A percentile compares a stretch with the other conserved stretches of the same genome.
These are phyloP conservation scores for Drosophila paranaensis DNA, from an alignment of 2,888 invertebrate species.

Conservation along the genomic window DNA sequence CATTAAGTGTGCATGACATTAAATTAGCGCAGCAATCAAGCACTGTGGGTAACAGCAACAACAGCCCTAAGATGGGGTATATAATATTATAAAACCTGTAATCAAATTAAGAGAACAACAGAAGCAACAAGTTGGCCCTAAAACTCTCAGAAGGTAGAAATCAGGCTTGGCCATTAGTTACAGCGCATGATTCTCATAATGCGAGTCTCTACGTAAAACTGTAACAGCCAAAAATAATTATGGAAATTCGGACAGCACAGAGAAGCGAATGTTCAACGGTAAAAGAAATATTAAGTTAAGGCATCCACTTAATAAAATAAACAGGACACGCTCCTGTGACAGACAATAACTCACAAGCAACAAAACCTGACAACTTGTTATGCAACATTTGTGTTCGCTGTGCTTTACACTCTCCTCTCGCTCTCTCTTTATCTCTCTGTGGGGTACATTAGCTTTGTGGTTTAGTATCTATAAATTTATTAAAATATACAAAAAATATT, in stretches of 20 bases:
- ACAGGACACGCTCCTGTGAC: conserved; percentile 57
- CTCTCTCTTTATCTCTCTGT: background rate
- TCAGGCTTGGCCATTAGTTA: conserved; percentile 66
- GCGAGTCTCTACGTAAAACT: background rate
- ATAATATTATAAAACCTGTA: conserved; percentile 57
- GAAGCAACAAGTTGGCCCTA: conserved; percentile 20
- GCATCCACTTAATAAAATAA: conserved; percentile 38
- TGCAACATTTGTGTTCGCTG: conserved; percentile 36
- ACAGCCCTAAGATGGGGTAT: conserved; percentile 6
- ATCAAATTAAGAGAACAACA: conserved; percentile 69
- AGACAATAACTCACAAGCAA: conserved; percentile 52
- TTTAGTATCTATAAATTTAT: background rate
- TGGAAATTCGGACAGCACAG: conserved; percentile 21
- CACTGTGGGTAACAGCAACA: conserved; percentile 14
- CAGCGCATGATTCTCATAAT: conserved; percentile 62
- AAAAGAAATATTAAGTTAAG: conserved; percentile 29
- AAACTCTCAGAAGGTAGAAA: conserved; percentile 33
- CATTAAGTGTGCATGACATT: conserved; percentile 70
- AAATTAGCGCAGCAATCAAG: conserved; percentile 73
- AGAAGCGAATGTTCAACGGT: conserved; percentile 36
- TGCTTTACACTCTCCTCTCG: conserved; percentile 7
- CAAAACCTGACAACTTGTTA: conserved; percentile 48
- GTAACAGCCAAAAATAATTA: conserved; percentile 32
- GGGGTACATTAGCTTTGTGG: background rate
- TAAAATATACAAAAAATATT: background rate